phyloP scores from a whole-genome alignment of 37 sponge, comb jelly and placozoan species.

The Chondrosia reniformis region DNA sequence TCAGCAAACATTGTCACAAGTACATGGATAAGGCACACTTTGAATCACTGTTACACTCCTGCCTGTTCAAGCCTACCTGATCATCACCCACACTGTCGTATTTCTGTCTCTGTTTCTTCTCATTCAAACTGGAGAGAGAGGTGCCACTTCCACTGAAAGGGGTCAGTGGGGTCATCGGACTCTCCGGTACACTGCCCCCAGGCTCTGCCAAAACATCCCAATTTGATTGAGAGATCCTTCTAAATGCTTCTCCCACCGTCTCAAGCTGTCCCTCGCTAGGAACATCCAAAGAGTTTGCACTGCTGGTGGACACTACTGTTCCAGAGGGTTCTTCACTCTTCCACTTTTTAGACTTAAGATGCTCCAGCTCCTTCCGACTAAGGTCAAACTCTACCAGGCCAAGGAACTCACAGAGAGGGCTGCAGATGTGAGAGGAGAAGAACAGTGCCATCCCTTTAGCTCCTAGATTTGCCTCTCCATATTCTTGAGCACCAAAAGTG shows the following conservation, averaged over 20 bases:
- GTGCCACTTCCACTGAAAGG: too few relatives aligned
- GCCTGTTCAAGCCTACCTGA: too few relatives aligned
- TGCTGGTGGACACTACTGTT: conserved; percentile 5
- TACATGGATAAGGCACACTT: too few relatives aligned
- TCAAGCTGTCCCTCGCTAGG: neutral
- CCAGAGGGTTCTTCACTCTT: neutral
- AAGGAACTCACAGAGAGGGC: conserved; percentile 65
- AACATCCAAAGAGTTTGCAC: neutral
- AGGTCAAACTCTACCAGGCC: conserved; percentile 72
- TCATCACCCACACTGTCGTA: neutral
- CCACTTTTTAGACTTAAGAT: conserved; percentile 22
- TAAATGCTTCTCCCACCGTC: conserved; percentile 2
- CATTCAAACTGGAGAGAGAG: too few relatives aligned
- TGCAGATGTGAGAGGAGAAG: conserved; percentile 85
- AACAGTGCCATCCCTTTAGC: conserved; percentile 89
- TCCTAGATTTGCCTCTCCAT: conserved; percentile 85
- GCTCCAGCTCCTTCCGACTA: conserved; percentile 30
- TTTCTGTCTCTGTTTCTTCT: too few relatives aligned
- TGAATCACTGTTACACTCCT: too few relatives aligned
- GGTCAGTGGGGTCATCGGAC: neutral
- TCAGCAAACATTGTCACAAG: too few relatives aligned
- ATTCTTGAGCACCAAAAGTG: conserved; percentile 63
- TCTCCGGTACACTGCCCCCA: neutral
- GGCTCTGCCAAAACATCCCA: neutral
- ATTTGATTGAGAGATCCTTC: neutral